These are phyloP conservation scores for Gadopsis bispinosus DNA, from an alignment of 2,797 vertebrate genomes.

Conservation along the genomic window DNA sequence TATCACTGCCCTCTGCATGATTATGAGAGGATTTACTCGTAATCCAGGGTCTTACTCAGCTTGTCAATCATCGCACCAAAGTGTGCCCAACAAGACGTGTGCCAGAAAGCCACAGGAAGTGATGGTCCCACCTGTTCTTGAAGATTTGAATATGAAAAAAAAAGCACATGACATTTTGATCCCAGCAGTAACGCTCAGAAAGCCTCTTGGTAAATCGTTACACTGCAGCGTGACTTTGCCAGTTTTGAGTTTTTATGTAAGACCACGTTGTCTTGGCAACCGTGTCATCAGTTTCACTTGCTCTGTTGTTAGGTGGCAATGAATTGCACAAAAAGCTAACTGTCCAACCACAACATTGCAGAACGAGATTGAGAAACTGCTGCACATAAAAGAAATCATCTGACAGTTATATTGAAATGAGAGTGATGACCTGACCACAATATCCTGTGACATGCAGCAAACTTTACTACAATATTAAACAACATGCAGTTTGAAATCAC, in stretches of 20 bases:
- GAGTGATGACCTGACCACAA: not conserved
- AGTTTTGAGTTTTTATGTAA: constrained; percentile 24
- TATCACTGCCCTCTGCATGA: constrained; percentile 43
- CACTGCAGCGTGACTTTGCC: not conserved
- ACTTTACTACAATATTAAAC: not conserved
- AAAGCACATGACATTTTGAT: not conserved
- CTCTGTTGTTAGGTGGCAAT: constrained; percentile 5
- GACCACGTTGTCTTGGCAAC: constrained; percentile 18
- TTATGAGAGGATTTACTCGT: constrained; percentile 71
- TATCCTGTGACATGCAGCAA: not conserved
- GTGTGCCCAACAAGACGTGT: constrained; percentile 30
- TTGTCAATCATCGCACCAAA: constrained; percentile 62
- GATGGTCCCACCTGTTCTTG: constrained; percentile 37
- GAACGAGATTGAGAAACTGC: constrained; percentile 58
- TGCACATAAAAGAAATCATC: constrained; percentile 18
- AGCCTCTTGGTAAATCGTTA: not conserved
- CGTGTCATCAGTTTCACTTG: constrained; percentile 49
- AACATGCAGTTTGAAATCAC: not conserved
- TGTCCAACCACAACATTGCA: constrained; percentile 53
- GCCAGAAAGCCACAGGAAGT: constrained; percentile 21
- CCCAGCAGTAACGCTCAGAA: not conserved
- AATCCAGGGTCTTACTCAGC: constrained; percentile 66
- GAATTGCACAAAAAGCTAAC: constrained; percentile 53
- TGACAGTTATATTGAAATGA: constrained; percentile 8
- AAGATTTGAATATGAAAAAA: constrained; percentile 7